A percentile compares a stretch with the other conserved stretches of the same genome.
Conservation (phyloP, 2,113 vertebrate species). For the Periophthalmus modestus region DNA sequence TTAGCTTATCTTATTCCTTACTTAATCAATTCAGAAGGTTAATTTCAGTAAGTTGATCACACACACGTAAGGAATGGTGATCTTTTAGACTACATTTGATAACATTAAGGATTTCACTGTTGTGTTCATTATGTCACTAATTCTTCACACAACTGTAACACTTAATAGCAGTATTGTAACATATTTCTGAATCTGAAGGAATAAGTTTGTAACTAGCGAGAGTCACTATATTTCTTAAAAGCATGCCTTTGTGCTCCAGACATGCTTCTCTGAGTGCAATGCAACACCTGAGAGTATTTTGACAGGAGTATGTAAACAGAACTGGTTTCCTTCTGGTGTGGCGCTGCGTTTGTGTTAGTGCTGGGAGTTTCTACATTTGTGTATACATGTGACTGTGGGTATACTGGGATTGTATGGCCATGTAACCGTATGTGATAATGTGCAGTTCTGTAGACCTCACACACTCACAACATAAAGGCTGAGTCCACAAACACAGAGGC, state of each 20-base stretch:
- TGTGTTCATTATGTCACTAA: no score
- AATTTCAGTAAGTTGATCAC: no score
- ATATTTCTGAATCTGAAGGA: not conserved
- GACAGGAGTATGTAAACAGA: slow-evolving; percentile 38
- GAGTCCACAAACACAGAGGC: slow-evolving; percentile 57
- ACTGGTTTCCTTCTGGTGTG: slow-evolving; percentile 41
- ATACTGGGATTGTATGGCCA: slow-evolving; percentile 7
- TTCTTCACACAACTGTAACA: no score
- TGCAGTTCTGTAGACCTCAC: slow-evolving; percentile 58
- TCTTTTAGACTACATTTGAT: no score
- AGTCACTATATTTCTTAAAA: not conserved
- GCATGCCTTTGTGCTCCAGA: slow-evolving; percentile 1
- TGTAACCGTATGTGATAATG: slow-evolving; percentile 39
- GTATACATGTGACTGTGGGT: slow-evolving; percentile 36
- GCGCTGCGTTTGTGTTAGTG: slow-evolving; percentile 33
- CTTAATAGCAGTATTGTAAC: no score
- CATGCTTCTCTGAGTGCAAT: slow-evolving; percentile 11
- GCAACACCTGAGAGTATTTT: slow-evolving; percentile 44
- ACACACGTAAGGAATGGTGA: no score
- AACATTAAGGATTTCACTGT: no score
- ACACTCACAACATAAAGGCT: slow-evolving; percentile 39
- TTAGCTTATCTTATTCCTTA: no score
- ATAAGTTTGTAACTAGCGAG: not conserved
- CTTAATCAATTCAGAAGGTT: no score
- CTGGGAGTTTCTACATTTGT: slow-evolving; percentile 26